Evolutionary conservation across 2,113 vertebrate species (phyloP).

Genomic region (Puffinus mauretanicus): DNA sequence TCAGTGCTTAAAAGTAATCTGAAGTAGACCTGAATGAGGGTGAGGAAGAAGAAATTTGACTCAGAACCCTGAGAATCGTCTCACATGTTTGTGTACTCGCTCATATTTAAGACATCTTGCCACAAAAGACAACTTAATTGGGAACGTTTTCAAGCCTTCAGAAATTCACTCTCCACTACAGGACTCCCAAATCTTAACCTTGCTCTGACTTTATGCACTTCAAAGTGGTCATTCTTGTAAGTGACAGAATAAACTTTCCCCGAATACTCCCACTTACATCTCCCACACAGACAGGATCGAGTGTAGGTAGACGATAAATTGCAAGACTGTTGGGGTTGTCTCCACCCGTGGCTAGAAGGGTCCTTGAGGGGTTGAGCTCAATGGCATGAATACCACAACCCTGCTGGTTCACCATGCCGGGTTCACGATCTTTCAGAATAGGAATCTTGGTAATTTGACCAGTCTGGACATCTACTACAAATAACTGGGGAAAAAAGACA

Average conservation of each 20-base stretch:
- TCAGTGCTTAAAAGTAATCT: neutral
- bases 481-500: constrained; percentile 77
- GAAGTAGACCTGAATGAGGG: neutral
- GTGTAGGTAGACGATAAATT: constrained; percentile 92
- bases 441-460: constrained; percentile 96
- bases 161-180: neutral
- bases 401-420: constrained; percentile 82
- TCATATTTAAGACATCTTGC: neutral
- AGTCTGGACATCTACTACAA: constrained; percentile 92
- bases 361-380: constrained; percentile 92
- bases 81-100: neutral
- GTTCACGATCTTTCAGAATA: constrained; percentile 92
- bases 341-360: constrained; percentile 93
- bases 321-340: constrained; percentile 98
- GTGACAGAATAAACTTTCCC: neutral
- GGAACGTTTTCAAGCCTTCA: neutral
- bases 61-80: neutral
- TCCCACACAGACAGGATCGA: constrained; percentile 96
- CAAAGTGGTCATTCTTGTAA: neutral
- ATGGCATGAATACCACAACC: constrained; percentile 98
- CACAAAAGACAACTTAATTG: neutral
- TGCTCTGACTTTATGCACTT: neutral
- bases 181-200: neutral
- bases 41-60: neutral
- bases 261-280: constrained; percentile 85